Base-by-base conservation (phyloP, 2,888 invertebrate genomes). In the Oligia fasciuncula region DNA sequence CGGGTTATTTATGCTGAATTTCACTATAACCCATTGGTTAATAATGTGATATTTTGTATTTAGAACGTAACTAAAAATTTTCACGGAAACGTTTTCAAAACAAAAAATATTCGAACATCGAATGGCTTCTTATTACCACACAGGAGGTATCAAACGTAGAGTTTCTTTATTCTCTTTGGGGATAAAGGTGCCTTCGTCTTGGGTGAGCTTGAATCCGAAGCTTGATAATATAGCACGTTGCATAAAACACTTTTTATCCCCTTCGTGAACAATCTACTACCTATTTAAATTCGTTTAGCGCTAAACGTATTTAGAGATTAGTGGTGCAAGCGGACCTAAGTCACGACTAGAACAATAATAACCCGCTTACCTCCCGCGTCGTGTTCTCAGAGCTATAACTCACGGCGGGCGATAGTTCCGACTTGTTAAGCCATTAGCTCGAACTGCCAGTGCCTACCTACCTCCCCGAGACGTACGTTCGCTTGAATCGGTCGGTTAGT, bases 351-450 rank as follows among this genome's bases (percentile, higher is more conserved):
- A 69, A 70, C 80, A 84, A 66, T 80, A 76, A 49, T 43, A 66
- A 69, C 57, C 70, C 73, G n/a, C 60, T 75, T 6, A 43, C 79
- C 66, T 51, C 43, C 60, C 14, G 35, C 49, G 43, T 11, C 51
- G 35, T 70, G 73, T n/a, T 66, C 80, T 51, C 43, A 49, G 46
- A 67, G 40, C 77, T 69, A 77, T 85, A 84, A 84, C 85, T 84
- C 85, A 66, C 40, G 57, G 14, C 60, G 35, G 63, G 49, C 60
- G 85, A 78, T 78, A 78, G 73, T 66, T 82, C 72, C 71, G 46
- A 84, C 81, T 85, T 81, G 77, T 77, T 72, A 80, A 74, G 72
- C 72, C 74, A 85, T 81, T 85, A 85, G 69, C 60, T 76, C 85
- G 17, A 73, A 13, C 63, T 62, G 63, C 68, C 43, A 57, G 14